These are phyloP conservation scores for Phyllopteryx taeniolatus DNA, from an alignment of 2,113 vertebrate species.

Conservation along the genomic window DNA sequence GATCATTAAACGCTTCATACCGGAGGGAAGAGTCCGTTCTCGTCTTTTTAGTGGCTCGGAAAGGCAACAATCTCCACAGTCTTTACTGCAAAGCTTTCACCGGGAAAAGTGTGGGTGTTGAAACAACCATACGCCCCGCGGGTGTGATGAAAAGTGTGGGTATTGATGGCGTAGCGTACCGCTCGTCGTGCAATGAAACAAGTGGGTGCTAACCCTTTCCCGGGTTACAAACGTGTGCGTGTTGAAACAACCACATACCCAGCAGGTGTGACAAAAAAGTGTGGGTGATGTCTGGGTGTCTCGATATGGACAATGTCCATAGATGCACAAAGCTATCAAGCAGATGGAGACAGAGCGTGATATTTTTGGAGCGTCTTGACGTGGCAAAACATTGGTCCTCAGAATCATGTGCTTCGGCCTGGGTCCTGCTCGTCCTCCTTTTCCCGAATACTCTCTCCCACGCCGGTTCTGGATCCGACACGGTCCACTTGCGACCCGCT, in stretches of 20 bases:
- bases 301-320: not conserved
- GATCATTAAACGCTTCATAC: not conserved
- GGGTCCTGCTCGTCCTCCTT: constrained; percentile 26
- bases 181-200: no score
- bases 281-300: not conserved
- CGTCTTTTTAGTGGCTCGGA: not conserved
- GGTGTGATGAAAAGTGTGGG: no score
- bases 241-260: no score
- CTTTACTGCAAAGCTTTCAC: not conserved
- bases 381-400: constrained; percentile 4
- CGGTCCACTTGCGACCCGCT: constrained; percentile 59
- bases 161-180: no score
- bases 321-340: not conserved
- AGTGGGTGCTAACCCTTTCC: no score
- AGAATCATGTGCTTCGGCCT: constrained; percentile 46
- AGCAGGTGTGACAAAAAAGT: not conserved
- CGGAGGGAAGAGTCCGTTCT: not conserved
- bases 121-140: not conserved
- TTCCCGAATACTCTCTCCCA: not conserved
- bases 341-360: not conserved
- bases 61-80: not conserved
- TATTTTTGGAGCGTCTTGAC: not conserved
- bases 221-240: no score
- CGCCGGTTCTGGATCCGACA: no score
- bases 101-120: not conserved